Conservation (phyloP, 2,797 vertebrate genomes). For the Typhlichthys subterraneus region DNA sequence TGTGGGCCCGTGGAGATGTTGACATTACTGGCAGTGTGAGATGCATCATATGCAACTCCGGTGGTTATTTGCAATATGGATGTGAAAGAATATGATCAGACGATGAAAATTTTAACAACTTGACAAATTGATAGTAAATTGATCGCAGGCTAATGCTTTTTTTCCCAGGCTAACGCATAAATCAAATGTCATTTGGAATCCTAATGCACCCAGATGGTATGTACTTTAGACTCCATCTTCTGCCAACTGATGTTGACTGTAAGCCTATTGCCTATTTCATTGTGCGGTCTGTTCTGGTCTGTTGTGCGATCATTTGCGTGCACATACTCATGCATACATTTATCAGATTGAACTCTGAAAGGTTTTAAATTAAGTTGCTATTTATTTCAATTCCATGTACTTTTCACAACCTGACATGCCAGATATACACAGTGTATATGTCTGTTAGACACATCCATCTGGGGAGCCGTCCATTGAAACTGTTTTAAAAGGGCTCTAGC, state of each 20-base stretch:
- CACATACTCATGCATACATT: neutral
- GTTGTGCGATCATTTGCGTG: conserved; percentile 13
- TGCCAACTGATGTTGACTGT: conserved; percentile 53
- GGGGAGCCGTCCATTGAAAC: no score
- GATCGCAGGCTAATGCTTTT: conserved; percentile 51
- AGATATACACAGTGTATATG: no score
- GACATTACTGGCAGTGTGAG: conserved; percentile 33
- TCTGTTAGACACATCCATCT: no score
- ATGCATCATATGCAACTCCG: conserved; percentile 25
- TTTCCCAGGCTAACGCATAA: conserved; percentile 44
- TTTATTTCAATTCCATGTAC: conserved; percentile 23
- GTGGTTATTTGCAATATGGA: conserved; percentile 34
- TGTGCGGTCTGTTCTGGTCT: conserved; percentile 19
- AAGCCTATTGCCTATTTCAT: conserved; percentile 31
- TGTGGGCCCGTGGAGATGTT: conserved; percentile 25
- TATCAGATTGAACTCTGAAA: conserved; percentile 4
- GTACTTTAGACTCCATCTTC: conserved; percentile 53
- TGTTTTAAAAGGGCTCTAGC: conserved; percentile 4
- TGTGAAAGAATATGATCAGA: conserved; percentile 51
- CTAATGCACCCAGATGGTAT: conserved; percentile 64
- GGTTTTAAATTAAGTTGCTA: conserved; percentile 18
- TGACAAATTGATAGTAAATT: conserved; percentile 61
- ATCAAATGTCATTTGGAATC: conserved; percentile 61
- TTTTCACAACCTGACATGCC: neutral
- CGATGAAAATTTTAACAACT: conserved; percentile 55